These are phyloP conservation scores for Drosophila mimetica DNA, from an alignment of 2,888 invertebrate species.

Conservation along the genomic window DNA sequence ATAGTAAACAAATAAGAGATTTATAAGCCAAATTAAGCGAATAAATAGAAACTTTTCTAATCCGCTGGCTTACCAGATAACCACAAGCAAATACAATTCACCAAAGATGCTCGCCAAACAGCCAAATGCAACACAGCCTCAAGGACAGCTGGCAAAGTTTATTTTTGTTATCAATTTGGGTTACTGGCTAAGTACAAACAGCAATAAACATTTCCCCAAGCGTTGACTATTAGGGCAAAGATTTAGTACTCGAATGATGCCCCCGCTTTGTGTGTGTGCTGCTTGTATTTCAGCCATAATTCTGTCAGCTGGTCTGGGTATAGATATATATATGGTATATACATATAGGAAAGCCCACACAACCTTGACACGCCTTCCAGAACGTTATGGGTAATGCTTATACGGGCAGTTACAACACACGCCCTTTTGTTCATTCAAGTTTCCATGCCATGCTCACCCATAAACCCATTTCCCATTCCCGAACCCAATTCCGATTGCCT, in stretches of 20 bases:
- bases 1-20: slow-evolving; percentile 1
- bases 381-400: slow-evolving; percentile 17
- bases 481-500: slow-evolving; percentile 17
- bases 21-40: slow-evolving; percentile 1
- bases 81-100: slow-evolving; percentile 18
- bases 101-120: not conserved
- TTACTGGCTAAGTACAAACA: slow-evolving; percentile 48
- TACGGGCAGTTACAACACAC: slow-evolving; percentile 35
- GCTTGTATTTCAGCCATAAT: slow-evolving; percentile 34
- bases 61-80: slow-evolving; percentile 5
- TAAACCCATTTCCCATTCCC: not conserved
- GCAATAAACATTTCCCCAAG: slow-evolving; percentile 54
- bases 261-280: slow-evolving; percentile 9
- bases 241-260: slow-evolving; percentile 41
- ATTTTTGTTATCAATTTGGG: slow-evolving; percentile 48
- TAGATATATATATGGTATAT: slow-evolving; percentile 1
- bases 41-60: slow-evolving; percentile 9
- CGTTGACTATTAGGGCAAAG: slow-evolving; percentile 51
- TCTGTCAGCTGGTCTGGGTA: slow-evolving; percentile 23
- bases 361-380: slow-evolving; percentile 49
- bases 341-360: not conserved
- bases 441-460: not conserved
- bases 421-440: slow-evolving; percentile 15
- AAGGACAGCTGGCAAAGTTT: slow-evolving; percentile 29
- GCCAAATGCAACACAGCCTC: slow-evolving; percentile 12